Evolutionary conservation across 2,797 vertebrate species (phyloP), one percentile per base, ranked within the genome.

Genomic region (Sebastes kiyomatsui): DNA sequence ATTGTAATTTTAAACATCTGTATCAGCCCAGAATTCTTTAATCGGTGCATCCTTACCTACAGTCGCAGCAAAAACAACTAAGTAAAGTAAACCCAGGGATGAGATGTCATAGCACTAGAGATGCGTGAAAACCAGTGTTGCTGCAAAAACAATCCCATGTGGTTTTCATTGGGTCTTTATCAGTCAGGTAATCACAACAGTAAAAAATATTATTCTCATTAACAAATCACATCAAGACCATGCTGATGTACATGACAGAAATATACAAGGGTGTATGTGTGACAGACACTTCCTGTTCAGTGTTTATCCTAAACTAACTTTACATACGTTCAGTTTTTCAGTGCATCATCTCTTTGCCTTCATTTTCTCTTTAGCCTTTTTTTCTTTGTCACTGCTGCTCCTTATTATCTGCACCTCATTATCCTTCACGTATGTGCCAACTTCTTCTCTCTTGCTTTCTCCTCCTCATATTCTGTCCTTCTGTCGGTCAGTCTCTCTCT

Each of bases 381-480:
- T 30, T 32, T 25, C 13, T 59, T 38, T 60, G 8, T 49, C 42
- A 0, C 18, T 71, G 32, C 49, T 52, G 5, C n/a, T 46, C 27
- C n/a, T 70, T 67, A 23, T 69, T 16, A 5, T 23, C 54, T 76
- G 60, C 54, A 69, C 52, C 67, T 89, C 70, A 77, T 87, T 81
- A 80, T 81, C 13, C 32, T 70, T 59, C 49, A 35, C 27, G 54
- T 60, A 77, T 67, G 88, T 87, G 79, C 75, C 85, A 89, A 9
- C 61, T 70, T 68, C 66, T 58, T 62, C 32, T 35, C 7, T 42
- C 30, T 77, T 33, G 6, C 65, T 52, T 32, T 35, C 28, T 61
- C 38, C 28, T 56, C 38, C 16, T 75, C 30, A 49, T 74, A 35
- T 49, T 71, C n/a, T 18, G 2, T 75, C 56, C n/a, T 30, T 52